These are phyloP conservation scores for Sciurus carolinensis DNA, from an alignment of 2,797 vertebrate species.

Conservation along the genomic window DNA sequence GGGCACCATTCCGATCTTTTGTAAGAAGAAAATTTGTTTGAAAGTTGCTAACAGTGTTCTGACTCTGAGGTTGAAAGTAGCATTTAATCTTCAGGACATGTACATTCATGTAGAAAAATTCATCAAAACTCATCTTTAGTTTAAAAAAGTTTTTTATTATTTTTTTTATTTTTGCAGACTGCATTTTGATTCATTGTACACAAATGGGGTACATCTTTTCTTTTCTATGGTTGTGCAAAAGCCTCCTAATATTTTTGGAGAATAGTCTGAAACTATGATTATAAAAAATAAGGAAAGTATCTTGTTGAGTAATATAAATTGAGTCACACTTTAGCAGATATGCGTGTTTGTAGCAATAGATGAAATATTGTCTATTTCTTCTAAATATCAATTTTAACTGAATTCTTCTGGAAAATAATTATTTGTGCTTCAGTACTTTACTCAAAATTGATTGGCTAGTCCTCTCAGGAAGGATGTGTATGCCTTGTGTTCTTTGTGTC, in stretches of 20 bases:
- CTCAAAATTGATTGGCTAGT: background rate
- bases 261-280: background rate
- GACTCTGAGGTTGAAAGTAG: background rate
- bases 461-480: background rate
- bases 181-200: too few species aligned
- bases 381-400: constrained; percentile 8
- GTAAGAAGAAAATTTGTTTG: background rate
- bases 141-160: too few species aligned
- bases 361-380: background rate
- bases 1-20: background rate
- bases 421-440: background rate
- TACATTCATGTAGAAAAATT: background rate
- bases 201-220: too few species aligned
- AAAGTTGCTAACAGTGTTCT: background rate
- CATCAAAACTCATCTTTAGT: too few species aligned
- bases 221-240: background rate
- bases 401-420: background rate
- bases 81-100: background rate
- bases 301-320: background rate
- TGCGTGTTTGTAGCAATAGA: background rate
- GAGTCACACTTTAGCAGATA: background rate
- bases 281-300: background rate
- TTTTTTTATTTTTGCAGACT: too few species aligned
- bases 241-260: background rate
- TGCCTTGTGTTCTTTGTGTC: background rate